Evolutionary conservation across 2,113 vertebrate species (phyloP).

Genomic region (Pangasianodon gigas): DNA sequence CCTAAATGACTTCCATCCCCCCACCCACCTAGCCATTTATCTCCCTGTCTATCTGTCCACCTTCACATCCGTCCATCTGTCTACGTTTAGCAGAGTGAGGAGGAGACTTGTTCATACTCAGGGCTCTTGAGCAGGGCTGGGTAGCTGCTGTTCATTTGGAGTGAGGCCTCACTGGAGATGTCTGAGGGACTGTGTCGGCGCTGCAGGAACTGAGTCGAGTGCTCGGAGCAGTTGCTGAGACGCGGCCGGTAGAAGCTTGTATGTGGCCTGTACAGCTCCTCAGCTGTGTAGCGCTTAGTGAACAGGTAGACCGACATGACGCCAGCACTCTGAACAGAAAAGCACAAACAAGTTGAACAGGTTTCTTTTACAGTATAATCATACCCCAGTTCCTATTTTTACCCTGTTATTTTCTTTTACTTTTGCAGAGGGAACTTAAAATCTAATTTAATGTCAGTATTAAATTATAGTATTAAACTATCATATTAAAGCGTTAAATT

Average conservation of each 20-base stretch:
- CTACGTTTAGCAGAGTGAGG: constrained; percentile 82
- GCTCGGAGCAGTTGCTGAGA: constrained; percentile 90
- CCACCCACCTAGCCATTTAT: not conserved
- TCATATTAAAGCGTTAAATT: not conserved
- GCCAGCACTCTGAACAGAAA: constrained; percentile 77
- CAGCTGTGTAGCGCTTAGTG: constrained; percentile 89
- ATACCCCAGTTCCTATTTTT: not conserved
- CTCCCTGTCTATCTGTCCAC: not conserved
- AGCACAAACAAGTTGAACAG: not conserved
- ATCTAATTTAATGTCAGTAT: not conserved
- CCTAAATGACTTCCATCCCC: not conserved
- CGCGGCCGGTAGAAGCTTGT: constrained; percentile 85
- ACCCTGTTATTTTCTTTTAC: not conserved
- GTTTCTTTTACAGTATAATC: not conserved
- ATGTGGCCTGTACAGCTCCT: constrained; percentile 85
- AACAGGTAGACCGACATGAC: constrained; percentile 92
- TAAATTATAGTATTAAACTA: not conserved
- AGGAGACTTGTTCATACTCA: constrained; percentile 87
- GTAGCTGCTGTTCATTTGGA: constrained; percentile 87
- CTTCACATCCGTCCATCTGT: not conserved
- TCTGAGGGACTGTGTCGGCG: constrained; percentile 85
- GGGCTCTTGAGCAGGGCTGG: constrained; percentile 89
- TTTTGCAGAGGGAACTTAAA: not conserved
- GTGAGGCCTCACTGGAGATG: constrained; percentile 86
- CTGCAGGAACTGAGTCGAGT: constrained; percentile 88